These are phyloP conservation scores for Chrysaora quinquecirrha DNA, from an alignment of 30 jellyfish, hydroid and myxozoan species.

Conservation along the genomic window DNA sequence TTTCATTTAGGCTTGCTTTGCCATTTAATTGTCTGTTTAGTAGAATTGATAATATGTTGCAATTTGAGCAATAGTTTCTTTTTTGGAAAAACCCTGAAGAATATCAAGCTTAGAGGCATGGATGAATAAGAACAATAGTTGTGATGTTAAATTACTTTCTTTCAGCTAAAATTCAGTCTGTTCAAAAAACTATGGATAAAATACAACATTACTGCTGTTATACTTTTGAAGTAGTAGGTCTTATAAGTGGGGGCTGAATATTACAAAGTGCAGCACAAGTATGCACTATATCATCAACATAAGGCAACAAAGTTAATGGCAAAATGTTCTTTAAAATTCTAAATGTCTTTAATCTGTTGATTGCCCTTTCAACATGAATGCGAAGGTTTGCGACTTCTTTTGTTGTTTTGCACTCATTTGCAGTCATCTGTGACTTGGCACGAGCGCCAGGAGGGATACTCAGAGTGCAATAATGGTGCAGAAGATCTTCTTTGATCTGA, in stretches of 20 bases:
- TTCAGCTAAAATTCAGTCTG: constrained; percentile 1
- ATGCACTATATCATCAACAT: constrained; percentile 50
- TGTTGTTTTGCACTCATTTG: constrained; percentile 32
- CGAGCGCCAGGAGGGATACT: constrained; percentile 53
- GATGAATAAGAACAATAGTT: background rate
- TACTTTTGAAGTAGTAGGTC: constrained; percentile 12
- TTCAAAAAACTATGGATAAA: background rate
- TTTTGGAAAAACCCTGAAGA: background rate
- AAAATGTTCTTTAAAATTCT: constrained; percentile 35
- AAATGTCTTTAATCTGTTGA: constrained; percentile 41
- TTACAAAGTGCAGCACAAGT: constrained; percentile 72
- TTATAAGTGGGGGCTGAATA: constrained; percentile 46
- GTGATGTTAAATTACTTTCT: background rate
- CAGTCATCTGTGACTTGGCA: constrained; percentile 47
- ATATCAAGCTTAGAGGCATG: background rate
- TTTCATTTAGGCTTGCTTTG: background rate
- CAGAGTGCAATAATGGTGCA: constrained; percentile 41
- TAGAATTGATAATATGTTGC: background rate
- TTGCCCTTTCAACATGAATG: constrained; percentile 56
- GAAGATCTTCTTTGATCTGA: constrained; percentile 48
- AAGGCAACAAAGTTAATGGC: constrained; percentile 56
- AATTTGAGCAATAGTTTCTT: background rate
- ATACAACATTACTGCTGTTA: background rate
- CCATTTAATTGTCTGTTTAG: background rate
- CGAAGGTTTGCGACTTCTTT: constrained; percentile 61